Conservation (phyloP, 2,113 vertebrate species). For the Brachirus orientalis region DNA sequence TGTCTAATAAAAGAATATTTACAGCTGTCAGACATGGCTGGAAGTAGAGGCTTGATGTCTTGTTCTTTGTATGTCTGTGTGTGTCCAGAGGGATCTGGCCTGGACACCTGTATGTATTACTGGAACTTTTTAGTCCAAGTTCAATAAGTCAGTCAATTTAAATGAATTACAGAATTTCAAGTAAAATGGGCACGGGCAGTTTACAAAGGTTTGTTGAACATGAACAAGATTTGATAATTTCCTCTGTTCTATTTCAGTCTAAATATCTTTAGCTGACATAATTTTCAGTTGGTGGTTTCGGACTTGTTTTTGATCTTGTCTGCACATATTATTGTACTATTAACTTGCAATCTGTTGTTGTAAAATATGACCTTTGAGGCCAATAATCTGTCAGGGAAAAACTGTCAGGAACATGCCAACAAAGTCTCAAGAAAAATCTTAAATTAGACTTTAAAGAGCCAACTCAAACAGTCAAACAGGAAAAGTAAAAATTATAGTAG, state of each 20-base stretch:
- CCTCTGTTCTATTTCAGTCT: not conserved
- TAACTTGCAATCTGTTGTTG: not conserved
- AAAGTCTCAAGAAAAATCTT: not conserved
- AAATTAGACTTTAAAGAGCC: not conserved
- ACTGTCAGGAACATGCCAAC: not conserved
- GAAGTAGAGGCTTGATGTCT: constrained; percentile 30
- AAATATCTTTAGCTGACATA: too few species aligned
- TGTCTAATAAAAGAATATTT: constrained; percentile 68
- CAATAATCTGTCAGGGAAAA: too few species aligned
- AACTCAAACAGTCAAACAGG: not conserved
- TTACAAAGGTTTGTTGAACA: too few species aligned
- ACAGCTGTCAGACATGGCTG: constrained; percentile 53
- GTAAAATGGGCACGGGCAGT: too few species aligned
- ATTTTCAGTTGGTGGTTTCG: not conserved
- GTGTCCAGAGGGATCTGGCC: not conserved
- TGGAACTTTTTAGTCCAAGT: too few species aligned
- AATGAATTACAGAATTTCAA: too few species aligned
- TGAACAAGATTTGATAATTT: not conserved
- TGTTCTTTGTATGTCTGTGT: not conserved
- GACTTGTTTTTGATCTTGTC: not conserved
- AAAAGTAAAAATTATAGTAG: not conserved
- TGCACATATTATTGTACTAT: not conserved
- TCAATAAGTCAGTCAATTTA: too few species aligned
- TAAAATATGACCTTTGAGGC: not conserved
- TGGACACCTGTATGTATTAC: not conserved